These are phyloP conservation scores for Lacanobia oleracea DNA, from an alignment of 2,888 invertebrate species.

Conservation along the genomic window DNA sequence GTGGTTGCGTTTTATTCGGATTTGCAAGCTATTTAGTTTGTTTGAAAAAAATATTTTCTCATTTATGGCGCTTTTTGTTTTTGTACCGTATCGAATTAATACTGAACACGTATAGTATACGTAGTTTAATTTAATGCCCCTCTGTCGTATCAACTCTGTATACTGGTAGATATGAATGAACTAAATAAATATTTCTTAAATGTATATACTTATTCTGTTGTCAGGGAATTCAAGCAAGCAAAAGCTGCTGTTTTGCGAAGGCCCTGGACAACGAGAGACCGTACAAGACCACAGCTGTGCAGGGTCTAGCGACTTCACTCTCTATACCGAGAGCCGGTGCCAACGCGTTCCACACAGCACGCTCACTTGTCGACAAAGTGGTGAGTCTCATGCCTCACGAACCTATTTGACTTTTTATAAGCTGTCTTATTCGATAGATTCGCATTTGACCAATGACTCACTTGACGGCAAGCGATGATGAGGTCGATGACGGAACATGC, in stretches of 20 bases:
- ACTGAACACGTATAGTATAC: no score
- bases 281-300: constrained; percentile 62
- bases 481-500: no score
- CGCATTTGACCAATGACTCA: neutral
- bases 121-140: no score
- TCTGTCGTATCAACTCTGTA: no score
- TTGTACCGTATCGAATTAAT: no score
- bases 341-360: constrained; percentile 79
- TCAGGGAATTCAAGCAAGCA: constrained; percentile 77
- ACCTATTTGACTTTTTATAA: neutral
- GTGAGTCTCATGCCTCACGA: constrained; percentile 57
- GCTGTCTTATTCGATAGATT: neutral
- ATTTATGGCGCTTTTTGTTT: no score
- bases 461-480: neutral
- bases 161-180: neutral
- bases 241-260: constrained; percentile 76
- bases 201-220: constrained; percentile 17
- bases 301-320: constrained; percentile 69
- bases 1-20: no score
- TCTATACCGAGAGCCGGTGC: constrained; percentile 73
- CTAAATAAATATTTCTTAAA: neutral
- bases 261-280: constrained; percentile 76
- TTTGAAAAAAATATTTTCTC: no score
- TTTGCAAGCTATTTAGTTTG: no score
- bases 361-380: constrained; percentile 77